Percentiles rank a stretch among this genome's conserved stretches.
phyloP scores from a whole-genome alignment of 1,140 invertebrate genomes.

The Meloidogyne exigua region DNA sequence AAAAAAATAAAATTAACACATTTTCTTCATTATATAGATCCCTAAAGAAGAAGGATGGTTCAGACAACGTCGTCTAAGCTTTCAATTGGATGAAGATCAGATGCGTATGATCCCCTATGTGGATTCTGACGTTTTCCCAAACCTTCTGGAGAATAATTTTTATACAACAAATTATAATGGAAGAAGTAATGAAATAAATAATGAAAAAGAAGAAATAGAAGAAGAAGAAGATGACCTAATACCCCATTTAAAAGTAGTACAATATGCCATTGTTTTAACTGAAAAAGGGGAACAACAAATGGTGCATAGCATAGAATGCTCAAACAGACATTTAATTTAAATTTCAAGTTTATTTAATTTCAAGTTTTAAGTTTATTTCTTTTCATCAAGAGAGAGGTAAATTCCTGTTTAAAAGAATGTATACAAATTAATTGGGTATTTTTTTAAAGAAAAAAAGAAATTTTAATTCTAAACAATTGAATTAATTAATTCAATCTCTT shows the following conservation, averaged over 20 bases:
- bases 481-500: not conserved
- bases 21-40: too few species aligned
- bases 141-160: not conserved
- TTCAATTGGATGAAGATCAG: slow-evolving; percentile 14
- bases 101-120: slow-evolving; percentile 20
- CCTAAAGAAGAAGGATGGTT: not conserved
- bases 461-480: too few species aligned
- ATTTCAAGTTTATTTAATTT: too few species aligned
- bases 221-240: not conserved
- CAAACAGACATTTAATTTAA: slow-evolving; percentile 4
- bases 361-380: too few species aligned
- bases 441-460: too few species aligned
- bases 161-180: not conserved
- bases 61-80: not conserved
- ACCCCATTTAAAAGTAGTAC: slow-evolving; percentile 1
- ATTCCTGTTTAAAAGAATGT: not conserved
- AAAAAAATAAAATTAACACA: too few species aligned
- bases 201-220: not conserved
- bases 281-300: not conserved
- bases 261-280: not conserved
- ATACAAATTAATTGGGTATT: too few species aligned
- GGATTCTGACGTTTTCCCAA: slow-evolving; percentile 9
- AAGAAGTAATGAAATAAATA: not conserved
- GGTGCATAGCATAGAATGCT: not conserved
- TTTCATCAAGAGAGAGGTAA: too few species aligned